Evolutionary conservation across 2,113 vertebrate species (phyloP).

Genomic region (Campylomormyrus tamandua): DNA sequence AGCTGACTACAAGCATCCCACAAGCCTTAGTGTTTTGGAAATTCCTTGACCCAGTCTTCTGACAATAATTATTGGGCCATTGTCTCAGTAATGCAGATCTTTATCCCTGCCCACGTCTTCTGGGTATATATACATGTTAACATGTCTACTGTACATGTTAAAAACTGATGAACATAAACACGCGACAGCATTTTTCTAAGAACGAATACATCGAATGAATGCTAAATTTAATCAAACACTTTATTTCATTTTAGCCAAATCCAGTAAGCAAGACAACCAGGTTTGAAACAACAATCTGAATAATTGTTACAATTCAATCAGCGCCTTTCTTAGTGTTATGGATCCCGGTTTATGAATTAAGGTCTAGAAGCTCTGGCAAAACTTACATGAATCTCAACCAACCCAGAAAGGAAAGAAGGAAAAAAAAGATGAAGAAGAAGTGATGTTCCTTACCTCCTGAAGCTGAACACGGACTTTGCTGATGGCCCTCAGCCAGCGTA

Average conservation of each 20-base stretch:
- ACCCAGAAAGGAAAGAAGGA: slow-evolving; percentile 19
- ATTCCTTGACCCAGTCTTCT: too few species aligned
- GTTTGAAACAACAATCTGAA: not conserved
- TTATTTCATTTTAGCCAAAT: not conserved
- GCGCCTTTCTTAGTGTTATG: not conserved
- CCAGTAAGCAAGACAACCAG: not conserved
- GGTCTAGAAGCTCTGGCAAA: not conserved
- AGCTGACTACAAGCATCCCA: too few species aligned
- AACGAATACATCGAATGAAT: not conserved
- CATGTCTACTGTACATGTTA: not conserved
- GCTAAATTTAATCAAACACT: not conserved
- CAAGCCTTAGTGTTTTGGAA: too few species aligned
- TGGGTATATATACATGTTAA: not conserved
- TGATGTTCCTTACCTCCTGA: slow-evolving; percentile 74
- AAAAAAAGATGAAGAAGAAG: not conserved
- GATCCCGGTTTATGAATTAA: not conserved
- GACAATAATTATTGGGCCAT: too few species aligned
- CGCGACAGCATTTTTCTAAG: not conserved
- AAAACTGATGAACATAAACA: not conserved
- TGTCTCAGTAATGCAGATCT: too few species aligned
- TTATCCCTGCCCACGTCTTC: too few species aligned
- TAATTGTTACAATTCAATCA: not conserved
- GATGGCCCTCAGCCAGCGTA: slow-evolving; percentile 86
- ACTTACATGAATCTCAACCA: not conserved
- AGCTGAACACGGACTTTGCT: slow-evolving; percentile 86